Base-by-base conservation (phyloP, 2,888 invertebrate genomes). In the Hyalella azteca region DNA sequence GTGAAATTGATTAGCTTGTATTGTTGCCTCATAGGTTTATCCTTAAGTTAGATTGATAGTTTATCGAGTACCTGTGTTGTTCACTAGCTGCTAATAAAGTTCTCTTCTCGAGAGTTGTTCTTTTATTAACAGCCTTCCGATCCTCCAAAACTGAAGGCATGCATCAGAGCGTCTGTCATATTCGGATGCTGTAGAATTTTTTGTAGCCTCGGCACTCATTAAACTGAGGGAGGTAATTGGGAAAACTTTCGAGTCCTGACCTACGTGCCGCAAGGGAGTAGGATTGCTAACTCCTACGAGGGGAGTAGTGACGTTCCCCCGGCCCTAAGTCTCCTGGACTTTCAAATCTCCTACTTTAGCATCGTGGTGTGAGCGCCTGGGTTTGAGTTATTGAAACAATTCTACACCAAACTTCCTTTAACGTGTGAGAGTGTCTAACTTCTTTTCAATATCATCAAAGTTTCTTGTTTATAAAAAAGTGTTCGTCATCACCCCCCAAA, bases 291-390 rank as follows among this genome's bases (percentile, higher is more conserved):
- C 36, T 66, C 66, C 66, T 66, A 66, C 66, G 4, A 66, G 66
- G 66, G 66, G 66, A 66, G 4, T 11, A 32, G 9, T 66, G 66
- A 66, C 66, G 39, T 66, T 66, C 66, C 66, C 66, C 66, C 66
- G 66, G 66, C 39, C 39, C 66, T 54, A 32, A 66, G 66, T 66
- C n/a, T n/a, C n/a, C n/a, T n/a, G n/a, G n/a, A n/a, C n/a, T n/a
- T n/a, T n/a, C n/a, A n/a, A n/a, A n/a, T n/a, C n/a, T n/a, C n/a
- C n/a, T n/a, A n/a, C n/a, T n/a, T n/a, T n/a, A n/a, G n/a, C n/a
- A n/a, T n/a, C n/a, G n/a, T n/a, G n/a, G n/a, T n/a, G n/a, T n/a
- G n/a, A n/a, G n/a, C n/a, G n/a, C n/a, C n/a, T n/a, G n/a, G n/a
- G n/a, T n/a, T n/a, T n/a, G n/a, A n/a, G n/a, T n/a, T n/a, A n/a